phyloP scores from a whole-genome alignment of 2,888 invertebrate species.

The Augochlorella aurata region DNA sequence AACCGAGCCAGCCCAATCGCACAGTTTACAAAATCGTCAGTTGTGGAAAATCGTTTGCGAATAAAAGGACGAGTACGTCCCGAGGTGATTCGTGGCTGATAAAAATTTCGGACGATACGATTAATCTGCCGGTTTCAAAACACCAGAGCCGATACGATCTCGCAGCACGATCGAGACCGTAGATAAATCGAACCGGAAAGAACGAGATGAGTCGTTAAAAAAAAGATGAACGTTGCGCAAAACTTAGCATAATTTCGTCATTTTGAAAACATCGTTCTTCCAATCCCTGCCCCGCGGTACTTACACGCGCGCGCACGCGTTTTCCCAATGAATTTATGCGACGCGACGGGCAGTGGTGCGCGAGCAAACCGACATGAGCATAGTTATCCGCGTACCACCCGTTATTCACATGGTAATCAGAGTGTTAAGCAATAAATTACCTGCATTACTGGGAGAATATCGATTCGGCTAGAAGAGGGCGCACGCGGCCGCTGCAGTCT shows the following conservation, averaged over 20 bases:
- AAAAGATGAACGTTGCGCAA: constrained; percentile 12
- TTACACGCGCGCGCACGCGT: not conserved
- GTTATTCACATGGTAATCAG: constrained; percentile 69
- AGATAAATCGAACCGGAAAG: constrained; percentile 13
- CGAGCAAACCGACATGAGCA: constrained; percentile 41
- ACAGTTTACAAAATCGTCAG: not conserved
- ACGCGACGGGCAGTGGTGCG: constrained; percentile 33
- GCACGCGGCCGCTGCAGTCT: constrained; percentile 54
- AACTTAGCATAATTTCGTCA: constrained; percentile 29
- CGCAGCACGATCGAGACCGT: constrained; percentile 11
- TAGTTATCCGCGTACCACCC: constrained; percentile 61
- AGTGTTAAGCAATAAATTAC: constrained; percentile 69
- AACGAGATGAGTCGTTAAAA: not conserved
- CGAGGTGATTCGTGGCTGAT: constrained; percentile 24
- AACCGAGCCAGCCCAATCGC: not conserved
- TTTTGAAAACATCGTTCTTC: constrained; percentile 11
- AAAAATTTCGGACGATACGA: constrained; percentile 40
- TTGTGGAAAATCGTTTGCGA: not conserved
- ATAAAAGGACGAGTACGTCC: constrained; percentile 15
- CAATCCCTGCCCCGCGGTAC: not conserved
- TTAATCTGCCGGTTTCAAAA: constrained; percentile 48
- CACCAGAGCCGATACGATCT: constrained; percentile 36
- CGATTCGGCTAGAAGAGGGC: constrained; percentile 61
- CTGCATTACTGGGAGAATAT: constrained; percentile 66
- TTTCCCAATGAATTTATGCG: constrained; percentile 33